These are phyloP conservation scores for Pycnomerus fuliginosus DNA, from an alignment of 2,888 invertebrate species.

Conservation along the genomic window DNA sequence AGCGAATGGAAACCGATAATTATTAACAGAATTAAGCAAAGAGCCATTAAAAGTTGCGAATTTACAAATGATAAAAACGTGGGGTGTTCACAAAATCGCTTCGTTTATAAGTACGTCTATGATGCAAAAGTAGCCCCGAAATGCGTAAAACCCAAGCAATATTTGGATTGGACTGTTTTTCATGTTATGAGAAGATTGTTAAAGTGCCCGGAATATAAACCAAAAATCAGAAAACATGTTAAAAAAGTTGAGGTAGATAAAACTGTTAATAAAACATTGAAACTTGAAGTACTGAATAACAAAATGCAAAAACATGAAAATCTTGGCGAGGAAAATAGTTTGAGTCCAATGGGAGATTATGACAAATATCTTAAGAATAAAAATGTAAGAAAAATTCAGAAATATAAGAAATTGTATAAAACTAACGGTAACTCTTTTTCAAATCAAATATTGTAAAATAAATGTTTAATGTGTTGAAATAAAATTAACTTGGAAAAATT, in stretches of 20 bases:
- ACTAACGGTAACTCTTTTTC: too few species aligned
- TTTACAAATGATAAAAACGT: conserved; percentile 45
- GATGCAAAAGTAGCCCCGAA: conserved; percentile 63
- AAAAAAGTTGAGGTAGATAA: background rate
- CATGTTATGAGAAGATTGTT: conserved; percentile 62
- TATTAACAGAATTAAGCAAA: conserved; percentile 57
- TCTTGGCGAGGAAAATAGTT: background rate
- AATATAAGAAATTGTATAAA: conserved; percentile 4
- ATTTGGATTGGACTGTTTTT: conserved; percentile 62
- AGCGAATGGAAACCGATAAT: conserved; percentile 62
- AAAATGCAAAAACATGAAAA: conserved; percentile 7
- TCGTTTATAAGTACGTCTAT: conserved; percentile 54
- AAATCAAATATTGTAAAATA: too few species aligned
- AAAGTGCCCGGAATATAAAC: conserved; percentile 52
- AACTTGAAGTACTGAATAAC: conserved; percentile 6
- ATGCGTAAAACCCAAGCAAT: conserved; percentile 59
- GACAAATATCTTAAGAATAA: background rate
- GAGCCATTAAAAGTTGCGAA: conserved; percentile 44
- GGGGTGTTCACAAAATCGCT: conserved; percentile 41
- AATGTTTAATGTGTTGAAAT: too few species aligned
- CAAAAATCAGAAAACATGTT: conserved; percentile 40
- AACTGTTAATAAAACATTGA: background rate
- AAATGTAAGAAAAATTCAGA: background rate
- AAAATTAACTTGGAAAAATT: too few species aligned
- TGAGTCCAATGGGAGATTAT: background rate